Base-by-base conservation (phyloP, 1,140 invertebrate species). In the Branchinecta lynchi region DNA sequence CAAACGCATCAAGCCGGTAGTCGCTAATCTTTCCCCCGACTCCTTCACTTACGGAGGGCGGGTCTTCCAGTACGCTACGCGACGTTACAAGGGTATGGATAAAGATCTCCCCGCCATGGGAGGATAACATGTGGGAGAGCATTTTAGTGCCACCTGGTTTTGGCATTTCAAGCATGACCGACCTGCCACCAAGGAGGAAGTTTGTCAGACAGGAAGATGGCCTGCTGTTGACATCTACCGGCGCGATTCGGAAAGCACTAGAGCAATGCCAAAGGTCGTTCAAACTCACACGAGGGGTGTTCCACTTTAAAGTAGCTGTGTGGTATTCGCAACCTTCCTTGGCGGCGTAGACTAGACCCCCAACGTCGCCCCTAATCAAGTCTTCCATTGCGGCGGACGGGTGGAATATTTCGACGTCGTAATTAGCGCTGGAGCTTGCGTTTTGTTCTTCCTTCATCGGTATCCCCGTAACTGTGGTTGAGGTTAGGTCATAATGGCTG, bases 391-490 rank as follows among this genome's bases (percentile, higher is more conserved):
- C 91, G 15, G 85, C 84, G 3, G 85, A 84, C 0, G 89, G 86
- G 78, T 98, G 94, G 73, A 95, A 87, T 65, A 98, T 89, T 79
- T 97, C 93, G 0, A 98, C 95, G 78, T 98, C 94, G 77, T 98
- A 98, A 81, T 98, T 98, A 0, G 93, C 92, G 67, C 93, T 97
- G 0, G 93, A 96, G 78, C 89, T 93, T 0, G 95, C 93, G 80
- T 97, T 98, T 81, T 97, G 94, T 80, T 98, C 95, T 81, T 98
- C 95, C 82, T 98, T 98, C 95, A 98, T 98, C 7, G 94, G 95
- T 75, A 98, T 98, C 44, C 93, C 94, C 43, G 93, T 98, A 0
- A 98, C 93, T 0, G 93, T 96, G 12, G 95, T 97, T 68, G 89
- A 93, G 0, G 92, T 88, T n/a, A 98, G 80, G 76, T 90, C 85